A percentile compares a stretch with the other conserved stretches of the same genome.
These are phyloP conservation scores for Ophonus ardosiacus DNA, from an alignment of 2,888 invertebrate genomes.

Conservation along the genomic window DNA sequence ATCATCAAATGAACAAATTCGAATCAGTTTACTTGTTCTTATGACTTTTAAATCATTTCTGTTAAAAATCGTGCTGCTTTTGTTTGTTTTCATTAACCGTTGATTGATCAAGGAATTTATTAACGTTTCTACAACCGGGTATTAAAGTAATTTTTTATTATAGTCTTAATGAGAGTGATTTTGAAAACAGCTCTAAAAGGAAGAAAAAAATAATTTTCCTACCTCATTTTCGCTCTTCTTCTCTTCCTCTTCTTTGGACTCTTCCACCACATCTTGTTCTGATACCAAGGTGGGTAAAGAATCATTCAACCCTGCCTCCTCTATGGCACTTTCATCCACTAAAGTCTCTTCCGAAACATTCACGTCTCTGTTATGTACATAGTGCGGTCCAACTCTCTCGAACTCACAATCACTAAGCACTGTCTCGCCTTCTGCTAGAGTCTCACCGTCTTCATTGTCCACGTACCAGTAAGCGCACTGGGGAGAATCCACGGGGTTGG, in stretches of 20 bases:
- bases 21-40: too few species aligned
- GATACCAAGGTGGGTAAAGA: conserved; percentile 63
- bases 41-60: too few species aligned
- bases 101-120: too few species aligned
- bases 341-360: conserved; percentile 57
- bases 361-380: conserved; percentile 49
- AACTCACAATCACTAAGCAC: conserved; percentile 57
- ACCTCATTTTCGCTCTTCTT: conserved; percentile 53
- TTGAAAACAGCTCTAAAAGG: too few species aligned
- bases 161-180: too few species aligned
- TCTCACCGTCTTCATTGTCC: conserved; percentile 67
- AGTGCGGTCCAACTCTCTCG: conserved; percentile 59
- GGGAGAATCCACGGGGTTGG: conserved; percentile 41
- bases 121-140: too few species aligned
- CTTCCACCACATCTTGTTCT: conserved; percentile 62
- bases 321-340: conserved; percentile 61
- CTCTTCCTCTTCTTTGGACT: conserved; percentile 31
- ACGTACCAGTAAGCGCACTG: conserved; percentile 71
- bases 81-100: too few species aligned
- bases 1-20: too few species aligned
- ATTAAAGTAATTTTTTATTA: too few species aligned
- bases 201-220: neutral
- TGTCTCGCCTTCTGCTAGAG: conserved; percentile 57
- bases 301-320: conserved; percentile 52
- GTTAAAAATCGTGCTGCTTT: too few species aligned